Evolutionary conservation across 2,113 vertebrate genomes (phyloP), one percentile per base, ranked within the genome.

Genomic region (Ondatra zibethicus): DNA sequence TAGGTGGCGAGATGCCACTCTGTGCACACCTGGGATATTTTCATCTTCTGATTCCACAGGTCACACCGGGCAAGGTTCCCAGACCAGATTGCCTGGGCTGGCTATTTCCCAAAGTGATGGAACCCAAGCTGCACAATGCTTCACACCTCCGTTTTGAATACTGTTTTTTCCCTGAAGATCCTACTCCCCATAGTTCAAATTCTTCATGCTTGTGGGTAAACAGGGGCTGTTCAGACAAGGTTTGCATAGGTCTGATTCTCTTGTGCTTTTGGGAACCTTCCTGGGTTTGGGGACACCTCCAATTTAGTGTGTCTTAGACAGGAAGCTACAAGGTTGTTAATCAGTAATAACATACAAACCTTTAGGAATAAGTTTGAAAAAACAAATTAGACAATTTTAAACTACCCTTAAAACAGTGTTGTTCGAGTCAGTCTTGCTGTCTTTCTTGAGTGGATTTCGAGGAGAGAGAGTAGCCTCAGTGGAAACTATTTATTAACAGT

Each of bases 331-430:
- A 73, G 58, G 16, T 91, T 47, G 85, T 27, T 52, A 87, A 82
- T 17, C 9, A 93, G 72, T 85, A 89, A 92, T 42, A 89, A 90
- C 88, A 33, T n/a, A 68, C 36, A 36, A 39, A 45, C 70, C 45
- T 78, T 78, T 47, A 88, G 19, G 65, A 85, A n/a, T 88, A 23
- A 19, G 25, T 42, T 88, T 84, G 65, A 23, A 95, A 55, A 19
- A 66, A 82, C n/a, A 31, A 96, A 61, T 95, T 81, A 93, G 29
- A 47, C 58, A 58, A 6, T 92, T 96, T 61, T 45, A 80, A 94
- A 33, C 92, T 85, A 45, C 68, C 14, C 7, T 3, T 21, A 78
- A 8, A 88, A 16, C 55, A 66, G 75, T 77, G 29, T 58, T 10
- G 68, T 17, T 52, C 12, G 7, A 50, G 1, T 73, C n/a, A 80